A percentile compares a stretch with the other conserved stretches of the same genome.
These are phyloP conservation scores for Platycheirus albimanus DNA, from an alignment of 2,888 invertebrate species.

Conservation along the genomic window DNA sequence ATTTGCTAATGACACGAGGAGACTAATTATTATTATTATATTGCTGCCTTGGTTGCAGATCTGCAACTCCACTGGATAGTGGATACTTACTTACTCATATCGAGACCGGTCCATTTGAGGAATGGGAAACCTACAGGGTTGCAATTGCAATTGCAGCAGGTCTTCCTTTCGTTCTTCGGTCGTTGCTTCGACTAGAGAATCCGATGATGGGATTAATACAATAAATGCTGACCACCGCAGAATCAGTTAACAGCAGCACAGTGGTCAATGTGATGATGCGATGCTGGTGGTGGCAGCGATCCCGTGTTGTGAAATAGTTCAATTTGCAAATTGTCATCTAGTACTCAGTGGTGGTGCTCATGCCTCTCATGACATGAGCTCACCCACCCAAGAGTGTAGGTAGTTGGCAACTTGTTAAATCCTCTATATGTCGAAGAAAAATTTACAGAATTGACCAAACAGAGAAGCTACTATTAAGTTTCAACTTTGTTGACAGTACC, in stretches of 20 bases:
- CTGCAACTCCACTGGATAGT: background rate
- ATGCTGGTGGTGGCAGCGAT: constrained; percentile 14
- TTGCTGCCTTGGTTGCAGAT: constrained; percentile 31
- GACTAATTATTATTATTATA: constrained; percentile 64
- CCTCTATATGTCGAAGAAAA: constrained; percentile 18
- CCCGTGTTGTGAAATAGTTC: constrained; percentile 68
- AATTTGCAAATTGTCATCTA: constrained; percentile 70
- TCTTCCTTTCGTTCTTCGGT: constrained; percentile 21
- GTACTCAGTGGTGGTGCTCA: constrained; percentile 14
- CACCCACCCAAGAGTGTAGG: constrained; percentile 50
- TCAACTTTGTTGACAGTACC: constrained; percentile 6
- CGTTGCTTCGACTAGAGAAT: constrained; percentile 64
- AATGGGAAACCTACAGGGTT: constrained; percentile 65
- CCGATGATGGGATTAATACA: constrained; percentile 59
- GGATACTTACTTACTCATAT: no score
- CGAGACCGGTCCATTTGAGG: constrained; percentile 48
- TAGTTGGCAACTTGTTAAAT: constrained; percentile 40
- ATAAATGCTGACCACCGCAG: constrained; percentile 58
- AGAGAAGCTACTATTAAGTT: constrained; percentile 32
- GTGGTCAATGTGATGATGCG: background rate
- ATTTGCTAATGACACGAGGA: constrained; percentile 73
- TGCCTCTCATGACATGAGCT: constrained; percentile 12
- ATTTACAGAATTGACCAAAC: constrained; percentile 30
- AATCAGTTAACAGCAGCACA: background rate
- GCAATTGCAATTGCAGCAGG: constrained; percentile 19